Conservation (phyloP, 2,888 invertebrate genomes). For the Caenorhabditis sp. region DNA sequence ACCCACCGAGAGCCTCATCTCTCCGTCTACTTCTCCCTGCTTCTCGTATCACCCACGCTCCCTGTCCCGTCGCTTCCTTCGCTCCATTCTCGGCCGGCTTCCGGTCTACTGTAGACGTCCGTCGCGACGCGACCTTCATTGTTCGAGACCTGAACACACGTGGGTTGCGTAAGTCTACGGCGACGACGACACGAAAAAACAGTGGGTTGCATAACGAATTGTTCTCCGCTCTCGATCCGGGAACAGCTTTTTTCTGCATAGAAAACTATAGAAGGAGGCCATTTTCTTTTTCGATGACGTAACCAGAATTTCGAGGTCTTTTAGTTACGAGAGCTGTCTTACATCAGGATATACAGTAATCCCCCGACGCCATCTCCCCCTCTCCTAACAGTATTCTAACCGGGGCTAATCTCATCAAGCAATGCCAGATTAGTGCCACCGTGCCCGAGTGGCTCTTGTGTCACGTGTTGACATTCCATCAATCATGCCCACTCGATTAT, state of each 20-base stretch:
- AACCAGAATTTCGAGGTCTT: too few species aligned
- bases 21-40: conserved; percentile 22
- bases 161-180: conserved; percentile 29
- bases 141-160: background rate
- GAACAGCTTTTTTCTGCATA: background rate
- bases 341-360: too few species aligned
- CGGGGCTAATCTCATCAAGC: background rate
- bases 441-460: conserved; percentile 22
- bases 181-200: conserved; percentile 7
- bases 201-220: conserved; percentile 25
- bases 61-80: background rate
- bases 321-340: too few species aligned
- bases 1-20: conserved; percentile 35
- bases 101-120: conserved; percentile 34
- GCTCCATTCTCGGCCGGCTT: conserved; percentile 1
- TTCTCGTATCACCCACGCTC: background rate
- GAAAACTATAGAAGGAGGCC: background rate
- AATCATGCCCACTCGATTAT: conserved; percentile 55
- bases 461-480: conserved; percentile 58
- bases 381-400: background rate
- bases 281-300: background rate
- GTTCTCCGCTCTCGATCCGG: conserved; percentile 11
- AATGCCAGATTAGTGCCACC: conserved; percentile 19
- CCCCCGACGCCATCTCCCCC: background rate
- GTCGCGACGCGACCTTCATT: background rate